Percentiles rank a stretch among this genome's conserved stretches.
phyloP scores from a whole-genome alignment of 2,113 vertebrate genomes.

The Oenanthe melanoleuca region DNA sequence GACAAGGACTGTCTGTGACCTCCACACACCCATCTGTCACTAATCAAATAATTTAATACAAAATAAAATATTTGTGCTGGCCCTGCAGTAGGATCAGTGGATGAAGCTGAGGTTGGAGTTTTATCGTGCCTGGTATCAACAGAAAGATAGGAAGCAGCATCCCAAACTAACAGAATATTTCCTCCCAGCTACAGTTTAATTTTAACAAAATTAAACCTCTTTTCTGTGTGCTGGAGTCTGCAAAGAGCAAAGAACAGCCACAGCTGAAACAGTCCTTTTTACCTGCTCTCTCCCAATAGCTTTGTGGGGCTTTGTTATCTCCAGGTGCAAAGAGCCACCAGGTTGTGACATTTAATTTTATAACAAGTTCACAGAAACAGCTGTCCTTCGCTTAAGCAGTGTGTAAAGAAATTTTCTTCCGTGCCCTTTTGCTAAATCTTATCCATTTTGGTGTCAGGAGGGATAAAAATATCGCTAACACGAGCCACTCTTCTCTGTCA shows the following conservation, averaged over 20 bases:
- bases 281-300: neutral
- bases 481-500: neutral
- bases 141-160: neutral
- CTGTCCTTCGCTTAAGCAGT: neutral
- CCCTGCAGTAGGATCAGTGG: neutral
- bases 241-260: neutral
- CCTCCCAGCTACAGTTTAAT: neutral
- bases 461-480: neutral
- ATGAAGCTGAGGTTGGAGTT: neutral
- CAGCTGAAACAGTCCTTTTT: neutral
- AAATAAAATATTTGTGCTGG: neutral
- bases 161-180: neutral
- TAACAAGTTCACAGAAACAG: neutral
- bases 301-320: neutral
- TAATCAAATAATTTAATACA: neutral
- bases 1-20: rapidly evolving
- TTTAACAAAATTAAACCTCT: neutral
- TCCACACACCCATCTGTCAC: neutral
- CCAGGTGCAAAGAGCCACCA: neutral
- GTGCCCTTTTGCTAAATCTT: neutral
- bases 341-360: conserved; percentile 31
- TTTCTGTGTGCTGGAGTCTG: neutral
- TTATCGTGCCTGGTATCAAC: neutral
- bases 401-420: neutral
- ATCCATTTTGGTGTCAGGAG: neutral